Conservation (phyloP, 2,888 invertebrate species). For the Chloromyia formosa region DNA sequence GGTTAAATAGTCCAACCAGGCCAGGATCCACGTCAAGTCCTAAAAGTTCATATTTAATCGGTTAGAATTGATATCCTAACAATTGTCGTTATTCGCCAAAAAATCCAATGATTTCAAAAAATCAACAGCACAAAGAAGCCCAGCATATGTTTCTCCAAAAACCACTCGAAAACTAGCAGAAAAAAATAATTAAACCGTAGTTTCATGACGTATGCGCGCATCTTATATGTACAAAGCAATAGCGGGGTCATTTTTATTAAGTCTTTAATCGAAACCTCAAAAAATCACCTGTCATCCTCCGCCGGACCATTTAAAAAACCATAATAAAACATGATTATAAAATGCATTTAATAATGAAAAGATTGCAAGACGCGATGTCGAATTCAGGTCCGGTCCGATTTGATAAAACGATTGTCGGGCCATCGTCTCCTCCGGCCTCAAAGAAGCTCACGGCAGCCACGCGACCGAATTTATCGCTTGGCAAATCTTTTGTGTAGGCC, state of each 20-base stretch:
- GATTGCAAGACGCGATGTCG: neutral
- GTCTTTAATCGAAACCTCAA: constrained; percentile 15
- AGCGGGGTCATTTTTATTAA: neutral
- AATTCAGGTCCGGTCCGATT: neutral
- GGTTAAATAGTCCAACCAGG: too few relatives aligned
- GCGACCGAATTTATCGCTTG: constrained; percentile 39
- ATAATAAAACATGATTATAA: neutral
- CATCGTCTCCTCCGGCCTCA: neutral
- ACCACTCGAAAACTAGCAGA: too few relatives aligned
- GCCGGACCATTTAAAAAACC: neutral
- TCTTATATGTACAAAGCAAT: too few relatives aligned
- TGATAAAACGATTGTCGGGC: neutral
- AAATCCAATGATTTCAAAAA: too few relatives aligned
- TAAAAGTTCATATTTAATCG: too few relatives aligned
- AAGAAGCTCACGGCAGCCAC: constrained; percentile 24
- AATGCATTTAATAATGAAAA: neutral
- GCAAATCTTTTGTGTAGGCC: neutral
- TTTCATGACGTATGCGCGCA: too few relatives aligned
- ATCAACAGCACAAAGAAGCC: too few relatives aligned
- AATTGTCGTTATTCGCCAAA: too few relatives aligned
- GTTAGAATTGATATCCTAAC: too few relatives aligned
- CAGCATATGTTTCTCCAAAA: too few relatives aligned
- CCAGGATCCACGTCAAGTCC: too few relatives aligned
- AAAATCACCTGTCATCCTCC: constrained; percentile 23
- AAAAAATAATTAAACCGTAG: too few relatives aligned